These are phyloP conservation scores for Epistrophe eligans DNA, from an alignment of 2,888 invertebrate genomes.

Conservation along the genomic window DNA sequence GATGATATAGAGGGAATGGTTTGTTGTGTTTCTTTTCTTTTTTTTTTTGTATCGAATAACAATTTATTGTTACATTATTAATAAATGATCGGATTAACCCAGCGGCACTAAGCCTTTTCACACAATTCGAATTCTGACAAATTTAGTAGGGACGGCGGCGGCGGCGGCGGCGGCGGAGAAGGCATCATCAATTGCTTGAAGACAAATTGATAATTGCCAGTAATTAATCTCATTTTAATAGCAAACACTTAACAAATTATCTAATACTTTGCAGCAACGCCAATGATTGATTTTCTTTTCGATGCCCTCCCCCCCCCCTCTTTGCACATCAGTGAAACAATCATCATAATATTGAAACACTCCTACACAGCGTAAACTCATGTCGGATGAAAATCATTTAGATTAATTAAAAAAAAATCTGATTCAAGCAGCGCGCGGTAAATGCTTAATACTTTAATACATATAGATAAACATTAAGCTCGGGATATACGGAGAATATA, in stretches of 20 bases:
- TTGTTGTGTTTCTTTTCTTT: slow-evolving; percentile 44
- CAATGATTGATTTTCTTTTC: slow-evolving; percentile 64
- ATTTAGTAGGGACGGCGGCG: background rate
- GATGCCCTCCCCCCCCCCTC: background rate
- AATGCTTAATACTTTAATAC: slow-evolving; percentile 32
- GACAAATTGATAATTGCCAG: slow-evolving; percentile 68
- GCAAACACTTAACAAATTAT: slow-evolving; percentile 74
- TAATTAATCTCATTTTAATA: slow-evolving; percentile 75
- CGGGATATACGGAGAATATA: background rate
- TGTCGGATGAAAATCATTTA: slow-evolving; percentile 49
- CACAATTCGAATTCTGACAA: slow-evolving; percentile 31
- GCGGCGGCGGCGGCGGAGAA: no score
- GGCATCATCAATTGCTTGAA: slow-evolving; percentile 42
- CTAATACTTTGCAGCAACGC: slow-evolving; percentile 49
- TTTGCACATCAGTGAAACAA: background rate
- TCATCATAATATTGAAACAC: slow-evolving; percentile 11
- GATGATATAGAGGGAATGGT: background rate
- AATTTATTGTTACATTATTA: slow-evolving; percentile 55
- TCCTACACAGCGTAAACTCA: slow-evolving; percentile 58
- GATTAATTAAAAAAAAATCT: slow-evolving; percentile 57
- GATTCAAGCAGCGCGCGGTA: slow-evolving; percentile 53
- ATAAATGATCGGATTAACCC: slow-evolving; percentile 59
- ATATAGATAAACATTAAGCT: slow-evolving; percentile 8
- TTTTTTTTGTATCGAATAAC: slow-evolving; percentile 25
- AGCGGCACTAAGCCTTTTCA: slow-evolving; percentile 53